Evolutionary conservation across 2,888 invertebrate species (phyloP).

Genomic region (Hecatera dysodea): DNA sequence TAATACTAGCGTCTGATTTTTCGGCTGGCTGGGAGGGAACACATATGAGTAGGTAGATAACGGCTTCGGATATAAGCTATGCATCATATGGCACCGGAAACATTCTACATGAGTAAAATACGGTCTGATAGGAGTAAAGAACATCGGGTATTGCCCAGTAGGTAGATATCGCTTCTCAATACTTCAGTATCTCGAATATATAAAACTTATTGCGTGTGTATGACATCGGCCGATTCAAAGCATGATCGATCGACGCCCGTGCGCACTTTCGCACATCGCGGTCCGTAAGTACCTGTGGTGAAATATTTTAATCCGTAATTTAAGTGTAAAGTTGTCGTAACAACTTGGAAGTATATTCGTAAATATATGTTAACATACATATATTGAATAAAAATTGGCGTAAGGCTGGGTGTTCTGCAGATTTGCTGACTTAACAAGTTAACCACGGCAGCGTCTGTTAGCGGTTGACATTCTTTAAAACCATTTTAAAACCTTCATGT

Average conservation of each 20-base stretch:
- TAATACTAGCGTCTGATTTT: not conserved
- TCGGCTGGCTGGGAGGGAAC: too few species aligned
- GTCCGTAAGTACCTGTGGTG: constrained; percentile 41
- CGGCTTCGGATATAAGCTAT: not conserved
- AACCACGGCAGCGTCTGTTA: not conserved
- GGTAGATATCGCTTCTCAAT: constrained; percentile 50
- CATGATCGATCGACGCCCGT: constrained; percentile 73
- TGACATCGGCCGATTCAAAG: constrained; percentile 72
- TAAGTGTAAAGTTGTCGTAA: constrained; percentile 45
- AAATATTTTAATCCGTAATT: constrained; percentile 57
- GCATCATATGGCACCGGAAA: constrained; percentile 5
- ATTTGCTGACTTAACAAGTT: constrained; percentile 9
- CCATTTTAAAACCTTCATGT: too few species aligned
- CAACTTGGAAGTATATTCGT: constrained; percentile 34
- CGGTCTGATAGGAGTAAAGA: not conserved
- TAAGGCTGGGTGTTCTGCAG: constrained; percentile 39
- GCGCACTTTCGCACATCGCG: constrained; percentile 55
- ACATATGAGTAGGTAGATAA: not conserved
- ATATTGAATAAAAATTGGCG: constrained; percentile 40
- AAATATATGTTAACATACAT: constrained; percentile 39
- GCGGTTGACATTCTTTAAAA: too few species aligned
- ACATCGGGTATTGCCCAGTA: constrained; percentile 26
- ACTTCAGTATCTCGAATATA: constrained; percentile 60
- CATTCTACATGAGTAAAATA: not conserved
- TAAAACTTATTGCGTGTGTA: constrained; percentile 65